Percentiles rank a stretch among this genome's conserved stretches.
These are phyloP conservation scores for Apus apus DNA, from an alignment of 2,113 vertebrate genomes.

Conservation along the genomic window DNA sequence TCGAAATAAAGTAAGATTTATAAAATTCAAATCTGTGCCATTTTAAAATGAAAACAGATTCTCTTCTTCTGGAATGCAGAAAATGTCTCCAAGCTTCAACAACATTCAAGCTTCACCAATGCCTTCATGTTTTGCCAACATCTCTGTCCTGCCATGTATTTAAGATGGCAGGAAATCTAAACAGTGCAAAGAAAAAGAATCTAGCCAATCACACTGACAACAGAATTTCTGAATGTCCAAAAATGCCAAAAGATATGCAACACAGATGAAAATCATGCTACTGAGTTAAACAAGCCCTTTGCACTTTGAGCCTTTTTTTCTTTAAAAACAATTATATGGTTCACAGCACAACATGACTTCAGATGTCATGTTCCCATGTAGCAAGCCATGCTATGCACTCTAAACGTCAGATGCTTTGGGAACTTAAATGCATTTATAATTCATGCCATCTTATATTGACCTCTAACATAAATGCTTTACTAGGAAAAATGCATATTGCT, in stretches of 20 bases:
- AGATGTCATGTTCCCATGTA: background rate
- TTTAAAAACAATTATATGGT: background rate
- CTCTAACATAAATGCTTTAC: conserved; percentile 2
- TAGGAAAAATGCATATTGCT: background rate
- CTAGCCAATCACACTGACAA: background rate
- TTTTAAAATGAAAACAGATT: background rate
- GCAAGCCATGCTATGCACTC: background rate
- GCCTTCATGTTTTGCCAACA: background rate
- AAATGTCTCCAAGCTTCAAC: background rate
- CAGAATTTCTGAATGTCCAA: background rate
- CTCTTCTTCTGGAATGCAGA: background rate
- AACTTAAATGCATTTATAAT: conserved; percentile 13
- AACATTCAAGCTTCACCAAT: background rate
- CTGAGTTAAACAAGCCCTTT: background rate
- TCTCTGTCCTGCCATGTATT: background rate
- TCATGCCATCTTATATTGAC: background rate
- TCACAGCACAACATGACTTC: background rate
- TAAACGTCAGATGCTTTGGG: background rate
- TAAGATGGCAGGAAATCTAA: background rate
- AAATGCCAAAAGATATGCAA: background rate
- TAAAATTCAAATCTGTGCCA: background rate
- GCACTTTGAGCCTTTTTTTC: background rate
- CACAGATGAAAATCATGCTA: background rate
- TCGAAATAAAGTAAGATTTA: background rate
- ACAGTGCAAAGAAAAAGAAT: background rate